Evolutionary conservation across 1,140 invertebrate species (phyloP).

Genomic region (Aporrectodea caliginosa): DNA sequence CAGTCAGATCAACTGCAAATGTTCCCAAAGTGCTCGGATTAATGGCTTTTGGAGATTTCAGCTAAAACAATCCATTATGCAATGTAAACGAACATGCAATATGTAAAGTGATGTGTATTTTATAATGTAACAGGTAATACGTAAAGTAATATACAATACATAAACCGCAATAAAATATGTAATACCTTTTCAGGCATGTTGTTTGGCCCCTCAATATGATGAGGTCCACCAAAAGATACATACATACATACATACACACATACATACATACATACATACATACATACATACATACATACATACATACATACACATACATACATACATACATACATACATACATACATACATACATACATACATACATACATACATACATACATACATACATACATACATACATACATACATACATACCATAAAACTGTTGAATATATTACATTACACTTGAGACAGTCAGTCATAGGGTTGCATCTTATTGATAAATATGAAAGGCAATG

Average conservation of each 20-base stretch:
- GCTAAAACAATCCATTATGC: too few relatives aligned
- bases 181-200: too few relatives aligned
- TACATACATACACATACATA: slow-evolving; percentile 16
- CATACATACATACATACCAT: slow-evolving; percentile 23
- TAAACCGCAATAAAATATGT: too few relatives aligned
- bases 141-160: too few relatives aligned
- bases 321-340: slow-evolving; percentile 5
- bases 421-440: too few relatives aligned
- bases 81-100: too few relatives aligned
- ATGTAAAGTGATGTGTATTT: too few relatives aligned
- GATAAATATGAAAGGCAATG: too few relatives aligned
- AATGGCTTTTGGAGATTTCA: not conserved
- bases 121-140: too few relatives aligned
- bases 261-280: slow-evolving; percentile 22
- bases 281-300: slow-evolving; percentile 20
- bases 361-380: slow-evolving; percentile 15
- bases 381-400: slow-evolving; percentile 21
- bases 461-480: too few relatives aligned
- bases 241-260: slow-evolving; percentile 20
- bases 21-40: not conserved
- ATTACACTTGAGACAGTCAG: too few relatives aligned
- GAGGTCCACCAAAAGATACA: slow-evolving; percentile 11
- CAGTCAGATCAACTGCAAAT: not conserved
- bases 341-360: slow-evolving; percentile 15
- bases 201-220: too few relatives aligned